These are phyloP conservation scores for Hypolimnas misippus DNA, from an alignment of 2,888 invertebrate genomes.

Conservation along the genomic window DNA sequence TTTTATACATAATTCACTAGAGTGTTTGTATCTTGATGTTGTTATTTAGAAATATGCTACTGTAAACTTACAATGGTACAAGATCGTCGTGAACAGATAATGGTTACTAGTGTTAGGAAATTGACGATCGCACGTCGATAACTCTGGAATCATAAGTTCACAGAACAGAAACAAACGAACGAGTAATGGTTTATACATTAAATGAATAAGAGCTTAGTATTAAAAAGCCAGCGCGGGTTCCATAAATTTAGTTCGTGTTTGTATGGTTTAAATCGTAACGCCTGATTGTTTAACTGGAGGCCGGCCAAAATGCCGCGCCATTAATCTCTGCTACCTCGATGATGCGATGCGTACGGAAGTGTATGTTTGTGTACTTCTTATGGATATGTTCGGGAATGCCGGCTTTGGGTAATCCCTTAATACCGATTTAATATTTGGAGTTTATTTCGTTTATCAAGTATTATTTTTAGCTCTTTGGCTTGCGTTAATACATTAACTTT, in stretches of 20 bases:
- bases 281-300: conserved; percentile 75
- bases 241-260: conserved; percentile 69
- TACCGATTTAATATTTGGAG: conserved; percentile 18
- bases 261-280: conserved; percentile 57
- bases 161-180: conserved; percentile 52
- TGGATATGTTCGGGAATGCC: conserved; percentile 20
- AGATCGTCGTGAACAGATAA: conserved; percentile 36
- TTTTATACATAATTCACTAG: neutral
- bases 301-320: conserved; percentile 64
- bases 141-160: conserved; percentile 38
- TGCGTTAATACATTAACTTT: too few species aligned
- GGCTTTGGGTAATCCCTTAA: conserved; percentile 29
- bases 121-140: conserved; percentile 20
- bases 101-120: conserved; percentile 21
- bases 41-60: conserved; percentile 12
- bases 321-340: conserved; percentile 45
- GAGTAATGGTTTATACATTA: conserved; percentile 54
- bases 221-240: conserved; percentile 64
- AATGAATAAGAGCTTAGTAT: conserved; percentile 60
- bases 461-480: too few species aligned
- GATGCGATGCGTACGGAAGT: conserved; percentile 47
- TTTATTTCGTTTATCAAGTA: conserved; percentile 6
- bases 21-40: conserved; percentile 3
- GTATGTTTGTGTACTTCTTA: conserved; percentile 27
- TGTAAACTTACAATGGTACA: conserved; percentile 27